Conservation (phyloP, 2,797 vertebrate species). For the Crypturellus tataupa region DNA sequence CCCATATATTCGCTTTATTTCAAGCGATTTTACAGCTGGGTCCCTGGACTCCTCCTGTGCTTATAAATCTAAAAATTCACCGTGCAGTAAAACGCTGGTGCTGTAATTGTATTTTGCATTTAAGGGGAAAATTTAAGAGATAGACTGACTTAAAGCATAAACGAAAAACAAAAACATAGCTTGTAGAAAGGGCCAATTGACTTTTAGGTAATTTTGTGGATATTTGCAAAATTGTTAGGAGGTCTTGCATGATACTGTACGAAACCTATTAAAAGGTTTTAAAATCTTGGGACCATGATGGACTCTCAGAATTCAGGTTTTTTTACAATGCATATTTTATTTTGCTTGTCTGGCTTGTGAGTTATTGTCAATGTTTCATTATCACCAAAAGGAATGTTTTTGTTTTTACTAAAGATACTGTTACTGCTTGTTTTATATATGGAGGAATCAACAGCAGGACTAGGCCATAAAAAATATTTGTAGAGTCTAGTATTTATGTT, state of each 20-base stretch:
- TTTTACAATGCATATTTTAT: neutral
- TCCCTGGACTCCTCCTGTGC: neutral
- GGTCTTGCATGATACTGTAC: neutral
- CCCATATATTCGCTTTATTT: neutral
- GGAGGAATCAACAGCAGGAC: neutral
- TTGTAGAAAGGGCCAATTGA: neutral
- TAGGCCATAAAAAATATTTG: neutral
- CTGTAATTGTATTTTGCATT: neutral
- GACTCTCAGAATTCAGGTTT: neutral
- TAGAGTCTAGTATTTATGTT: neutral
- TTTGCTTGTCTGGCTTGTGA: neutral
- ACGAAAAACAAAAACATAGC: neutral
- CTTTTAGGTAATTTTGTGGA: neutral
- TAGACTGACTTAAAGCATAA: neutral
- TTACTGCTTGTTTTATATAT: neutral
- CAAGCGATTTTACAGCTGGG: neutral
- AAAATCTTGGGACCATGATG: neutral
- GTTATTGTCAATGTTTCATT: neutral
- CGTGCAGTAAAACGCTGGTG: neutral
- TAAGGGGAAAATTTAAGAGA: neutral
- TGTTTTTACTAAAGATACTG: neutral
- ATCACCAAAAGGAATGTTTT: neutral
- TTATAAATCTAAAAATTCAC: neutral
- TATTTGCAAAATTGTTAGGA: neutral
- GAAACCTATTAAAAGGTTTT: neutral